Evolutionary conservation across 2,797 vertebrate species (phyloP).

Genomic region (Hypotaenidia philippensis): DNA sequence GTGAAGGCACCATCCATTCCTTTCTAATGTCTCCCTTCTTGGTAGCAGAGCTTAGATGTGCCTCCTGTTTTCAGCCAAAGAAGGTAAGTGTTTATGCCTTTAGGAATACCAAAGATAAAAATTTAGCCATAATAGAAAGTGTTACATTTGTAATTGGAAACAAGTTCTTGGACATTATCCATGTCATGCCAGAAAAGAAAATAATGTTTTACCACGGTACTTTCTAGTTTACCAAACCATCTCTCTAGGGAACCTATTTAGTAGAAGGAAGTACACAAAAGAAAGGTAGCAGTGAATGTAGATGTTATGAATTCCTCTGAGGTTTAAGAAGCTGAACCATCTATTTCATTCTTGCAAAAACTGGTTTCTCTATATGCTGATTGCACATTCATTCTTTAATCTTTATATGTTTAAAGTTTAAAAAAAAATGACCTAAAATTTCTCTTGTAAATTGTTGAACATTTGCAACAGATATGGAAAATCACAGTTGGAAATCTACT

Average conservation of each 20-base stretch:
- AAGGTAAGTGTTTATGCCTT: background rate
- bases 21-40: background rate
- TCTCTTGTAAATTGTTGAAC: constrained; percentile 68
- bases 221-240: constrained; percentile 57
- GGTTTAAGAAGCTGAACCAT: constrained; percentile 58
- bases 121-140: background rate
- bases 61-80: background rate
- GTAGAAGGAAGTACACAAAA: constrained; percentile 40
- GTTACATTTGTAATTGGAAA: background rate
- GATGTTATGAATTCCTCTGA: constrained; percentile 50
- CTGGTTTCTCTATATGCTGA: constrained; percentile 63
- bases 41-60: background rate
- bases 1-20: background rate
- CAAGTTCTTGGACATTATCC: background rate
- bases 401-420: constrained; percentile 62
- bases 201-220: background rate
- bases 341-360: constrained; percentile 62
- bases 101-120: background rate
- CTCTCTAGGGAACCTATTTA: constrained; percentile 65
- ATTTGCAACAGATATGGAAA: constrained; percentile 74
- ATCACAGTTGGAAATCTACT: constrained; percentile 65
- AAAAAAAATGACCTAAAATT: constrained; percentile 44
- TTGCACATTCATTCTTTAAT: constrained; percentile 73
- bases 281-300: constrained; percentile 47
- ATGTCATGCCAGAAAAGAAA: constrained; percentile 48